Percentiles rank a stretch among this genome's conserved stretches.
These are phyloP conservation scores for Rhinoderma darwinii DNA, from an alignment of 2,113 vertebrate species.

Conservation along the genomic window DNA sequence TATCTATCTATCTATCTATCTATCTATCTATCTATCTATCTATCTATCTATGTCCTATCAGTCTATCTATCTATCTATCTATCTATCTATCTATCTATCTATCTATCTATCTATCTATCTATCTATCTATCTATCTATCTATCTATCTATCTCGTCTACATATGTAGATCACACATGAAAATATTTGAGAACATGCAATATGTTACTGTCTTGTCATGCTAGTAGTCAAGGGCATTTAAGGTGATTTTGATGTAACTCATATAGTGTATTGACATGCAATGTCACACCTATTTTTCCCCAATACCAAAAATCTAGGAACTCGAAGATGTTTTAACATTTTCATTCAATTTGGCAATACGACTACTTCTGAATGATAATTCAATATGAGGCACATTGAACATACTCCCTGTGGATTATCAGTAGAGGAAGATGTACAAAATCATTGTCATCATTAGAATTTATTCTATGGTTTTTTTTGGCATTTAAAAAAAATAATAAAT, in stretches of 20 bases:
- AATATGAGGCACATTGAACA: not conserved
- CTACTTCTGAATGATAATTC: not conserved
- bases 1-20: not conserved
- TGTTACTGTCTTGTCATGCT: not conserved
- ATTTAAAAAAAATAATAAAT: not conserved
- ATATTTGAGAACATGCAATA: not conserved
- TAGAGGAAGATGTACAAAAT: not conserved
- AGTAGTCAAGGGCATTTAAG: not conserved
- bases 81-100: constrained; percentile 1
- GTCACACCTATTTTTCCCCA: not conserved
- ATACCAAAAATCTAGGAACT: not conserved
- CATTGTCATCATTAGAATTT: not conserved
- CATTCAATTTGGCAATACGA: not conserved
- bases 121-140: not conserved
- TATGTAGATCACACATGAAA: not conserved
- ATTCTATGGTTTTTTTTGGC: too few species aligned
- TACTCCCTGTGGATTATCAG: not conserved
- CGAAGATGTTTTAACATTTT: not conserved
- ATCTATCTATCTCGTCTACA: not conserved
- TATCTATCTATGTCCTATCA: not conserved
- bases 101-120: not conserved
- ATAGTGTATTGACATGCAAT: not conserved
- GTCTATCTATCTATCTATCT: not conserved
- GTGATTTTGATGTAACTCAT: not conserved
- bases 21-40: not conserved